Base-by-base conservation (phyloP, 2,113 vertebrate genomes). In the Ailurus styani region DNA sequence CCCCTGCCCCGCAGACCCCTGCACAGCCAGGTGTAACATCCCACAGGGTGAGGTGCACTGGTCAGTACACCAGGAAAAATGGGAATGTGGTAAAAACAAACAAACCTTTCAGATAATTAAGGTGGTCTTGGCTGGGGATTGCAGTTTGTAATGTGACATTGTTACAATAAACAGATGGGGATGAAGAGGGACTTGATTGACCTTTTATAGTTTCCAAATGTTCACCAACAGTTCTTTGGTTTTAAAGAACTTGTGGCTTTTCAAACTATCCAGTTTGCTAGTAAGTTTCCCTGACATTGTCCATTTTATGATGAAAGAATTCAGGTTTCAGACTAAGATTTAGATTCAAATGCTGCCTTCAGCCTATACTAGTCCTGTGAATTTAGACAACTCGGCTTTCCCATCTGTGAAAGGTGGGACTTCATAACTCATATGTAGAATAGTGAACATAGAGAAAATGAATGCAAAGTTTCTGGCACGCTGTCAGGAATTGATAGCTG, bases 181-280 rank as follows among this genome's bases (percentile, higher is more conserved):
- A 47, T 55, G 96, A 91, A 85, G 42, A 97, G 90, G 96, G 85
- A 85, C 68, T 98, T 95, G 95, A 84, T 97, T 98, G 97, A 98
- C 93, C 87, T 98, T 98, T 98, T 98, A 98, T 97, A 86, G 91
- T 98, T 98, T 98, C 97, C 96, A 98, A 98, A 98, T 98, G 97
- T 98, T 98, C 75, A 90, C 85, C 55, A 98, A 98, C 11, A 94
- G 85, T 94, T 95, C 11, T 83, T 97, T 0, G 0, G 66, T 89
- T 97, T 95, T 98, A 97, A 96, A 68, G 97, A 98, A 96, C 79
- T 88, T 87, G 83, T 98, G 85, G 95, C 87, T 98, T 98, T 98
- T 98, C 95, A 95, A 97, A 94, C 94, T 82, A 87, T 83, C 96
- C 73, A 45, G 90, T 98, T 95, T 97, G 57, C 73, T 98, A 73